phyloP scores from a whole-genome alignment of 2,888 invertebrate genomes.

The Leptopilina drosophilae region DNA sequence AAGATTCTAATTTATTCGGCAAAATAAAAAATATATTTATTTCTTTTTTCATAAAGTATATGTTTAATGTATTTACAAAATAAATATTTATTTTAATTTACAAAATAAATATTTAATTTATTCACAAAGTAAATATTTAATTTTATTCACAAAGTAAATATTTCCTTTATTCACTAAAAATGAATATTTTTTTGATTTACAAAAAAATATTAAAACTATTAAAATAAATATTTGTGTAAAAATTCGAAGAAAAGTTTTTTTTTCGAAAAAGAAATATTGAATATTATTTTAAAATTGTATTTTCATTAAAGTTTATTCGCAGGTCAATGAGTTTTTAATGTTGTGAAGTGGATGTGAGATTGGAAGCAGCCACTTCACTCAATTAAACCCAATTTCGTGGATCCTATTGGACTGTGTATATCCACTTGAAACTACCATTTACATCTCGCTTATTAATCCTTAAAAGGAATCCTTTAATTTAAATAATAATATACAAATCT shows the following conservation, averaged over 20 bases:
- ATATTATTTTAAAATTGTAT: not conserved
- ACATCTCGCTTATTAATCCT: slow-evolving; percentile 29
- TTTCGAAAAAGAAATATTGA: not conserved
- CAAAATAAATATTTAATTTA: no score
- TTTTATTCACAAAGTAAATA: no score
- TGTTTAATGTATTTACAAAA: no score
- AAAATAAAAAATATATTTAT: no score
- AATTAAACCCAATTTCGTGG: slow-evolving; percentile 65
- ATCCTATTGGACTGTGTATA: slow-evolving; percentile 50
- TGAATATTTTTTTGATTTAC: no score
- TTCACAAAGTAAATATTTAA: no score
- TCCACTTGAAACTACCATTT: slow-evolving; percentile 57
- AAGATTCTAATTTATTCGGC: no score
- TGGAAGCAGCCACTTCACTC: slow-evolving; percentile 58
- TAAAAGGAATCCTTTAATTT: slow-evolving; percentile 25
- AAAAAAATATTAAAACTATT: no score
- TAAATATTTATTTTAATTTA: no score
- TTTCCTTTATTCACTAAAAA: no score
- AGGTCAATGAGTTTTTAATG: slow-evolving; percentile 54
- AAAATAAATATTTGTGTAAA: not conserved
- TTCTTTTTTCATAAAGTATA: no score
- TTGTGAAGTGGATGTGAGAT: slow-evolving; percentile 48
- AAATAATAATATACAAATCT: not conserved
- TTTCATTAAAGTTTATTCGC: slow-evolving; percentile 52
- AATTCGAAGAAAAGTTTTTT: not conserved